Base-by-base conservation (phyloP, 2,888 invertebrate species). In the Cerastis leucographa region DNA sequence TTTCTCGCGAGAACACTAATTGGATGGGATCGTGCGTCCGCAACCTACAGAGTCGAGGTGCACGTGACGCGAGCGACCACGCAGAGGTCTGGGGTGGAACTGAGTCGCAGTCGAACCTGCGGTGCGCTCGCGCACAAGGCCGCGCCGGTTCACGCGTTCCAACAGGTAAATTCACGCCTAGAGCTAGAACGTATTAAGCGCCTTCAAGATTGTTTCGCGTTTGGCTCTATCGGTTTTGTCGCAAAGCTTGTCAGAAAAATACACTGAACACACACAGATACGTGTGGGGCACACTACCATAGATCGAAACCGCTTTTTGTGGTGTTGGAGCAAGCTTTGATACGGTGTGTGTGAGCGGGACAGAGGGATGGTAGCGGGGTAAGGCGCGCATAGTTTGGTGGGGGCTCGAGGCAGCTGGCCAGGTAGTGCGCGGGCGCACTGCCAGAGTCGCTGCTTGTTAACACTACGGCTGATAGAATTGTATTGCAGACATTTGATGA, bases 61-160 rank as follows among this genome's bases (percentile, higher is more conserved):
- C 91, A 93, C 94, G 91, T 91, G 89, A 94, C 95, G 93, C 96
- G 95, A 91, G 91, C 94, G 92, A 93, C 93, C 94, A 93, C 94
- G 93, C 91, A 91, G 94, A 93, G 93, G 94, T 95, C 96, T 96
- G 94, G 94, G 95, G 95, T 96, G 95, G 95, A 95, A 97, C 97
- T 97, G 94, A 94, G 92, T 94, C 87, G 89, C 89, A 94, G 92
- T 94, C 94, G 91, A 95, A 96, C 96, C 95, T 96, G 95, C 93
- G 94, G 91, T 95, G 96, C 96, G 97, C 96, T 97, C 97, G 97
- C 97, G 97, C 97, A 97, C 97, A 97, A 97, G 97, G 96, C 97
- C 96, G 97, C 96, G 95, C 93, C 94, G 95, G 96, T 97, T 97
- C 96, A 96, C 96, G 96, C 96, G 97, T 97, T 97, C 97, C 97